Conservation (phyloP, 2,113 vertebrate species). For the Nerophis ophidion region DNA sequence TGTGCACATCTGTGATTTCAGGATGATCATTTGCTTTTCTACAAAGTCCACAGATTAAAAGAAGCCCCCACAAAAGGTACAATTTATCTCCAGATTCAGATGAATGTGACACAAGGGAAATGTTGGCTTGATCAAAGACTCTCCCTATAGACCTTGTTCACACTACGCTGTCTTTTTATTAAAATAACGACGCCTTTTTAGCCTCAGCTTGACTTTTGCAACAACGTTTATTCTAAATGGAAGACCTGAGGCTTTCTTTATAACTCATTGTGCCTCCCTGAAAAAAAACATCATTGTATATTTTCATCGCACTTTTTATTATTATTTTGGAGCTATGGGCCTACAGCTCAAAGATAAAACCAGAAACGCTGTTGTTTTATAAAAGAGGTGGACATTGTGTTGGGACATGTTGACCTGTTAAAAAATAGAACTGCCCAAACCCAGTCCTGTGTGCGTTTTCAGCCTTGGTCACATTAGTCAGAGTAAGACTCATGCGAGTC, state of each 20-base stretch:
- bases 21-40: constrained; percentile 15
- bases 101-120: constrained; percentile 6
- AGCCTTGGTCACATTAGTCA: constrained; percentile 12
- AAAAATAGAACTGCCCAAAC: constrained; percentile 20
- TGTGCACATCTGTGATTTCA: constrained; percentile 15
- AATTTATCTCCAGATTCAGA: constrained; percentile 19
- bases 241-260: constrained; percentile 14
- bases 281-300: constrained; percentile 11
- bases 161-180: constrained; percentile 26
- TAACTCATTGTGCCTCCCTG: constrained; percentile 16
- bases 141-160: constrained; percentile 33
- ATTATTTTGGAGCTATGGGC: constrained; percentile 12
- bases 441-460: constrained; percentile 15
- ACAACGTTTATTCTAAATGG: constrained; percentile 30
- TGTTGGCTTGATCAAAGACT: constrained; percentile 31
- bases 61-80: constrained; percentile 13
- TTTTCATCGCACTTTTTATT: constrained; percentile 4
- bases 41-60: constrained; percentile 16
- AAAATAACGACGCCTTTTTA: constrained; percentile 31
- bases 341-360: constrained; percentile 2
- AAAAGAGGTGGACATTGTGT: constrained; percentile 10
- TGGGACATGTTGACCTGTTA: constrained; percentile 21
- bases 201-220: constrained; percentile 8
- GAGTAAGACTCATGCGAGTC: constrained; percentile 17
- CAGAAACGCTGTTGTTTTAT: constrained; percentile 10